Percentiles rank a stretch among this genome's conserved stretches.
These are phyloP conservation scores for Lagodon rhomboides DNA, from an alignment of 2,797 vertebrate species.

Conservation along the genomic window DNA sequence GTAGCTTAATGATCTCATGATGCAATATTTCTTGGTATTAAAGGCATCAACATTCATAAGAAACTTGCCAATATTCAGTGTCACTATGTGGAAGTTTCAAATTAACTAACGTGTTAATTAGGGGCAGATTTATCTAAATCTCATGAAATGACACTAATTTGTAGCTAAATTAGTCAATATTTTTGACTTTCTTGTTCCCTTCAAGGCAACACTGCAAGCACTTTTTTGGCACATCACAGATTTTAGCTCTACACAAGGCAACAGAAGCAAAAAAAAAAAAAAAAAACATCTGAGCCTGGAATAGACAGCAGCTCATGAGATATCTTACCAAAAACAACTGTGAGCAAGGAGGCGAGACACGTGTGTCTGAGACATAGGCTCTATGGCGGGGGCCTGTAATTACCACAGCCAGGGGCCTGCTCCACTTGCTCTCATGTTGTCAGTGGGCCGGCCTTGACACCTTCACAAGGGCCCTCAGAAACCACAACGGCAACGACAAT, in stretches of 20 bases:
- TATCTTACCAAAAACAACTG: constrained; percentile 22
- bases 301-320: constrained; percentile 4
- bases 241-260: constrained; percentile 16
- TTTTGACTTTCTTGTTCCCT: neutral
- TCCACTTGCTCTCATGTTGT: constrained; percentile 26
- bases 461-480: constrained; percentile 45
- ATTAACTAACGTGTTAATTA: constrained; percentile 25
- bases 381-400: constrained; percentile 44
- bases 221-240: neutral
- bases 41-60: neutral
- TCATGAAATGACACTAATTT: neutral
- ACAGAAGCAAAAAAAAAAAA: constrained; percentile 27
- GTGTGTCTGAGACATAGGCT: constrained; percentile 6
- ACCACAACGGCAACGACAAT: constrained; percentile 39
- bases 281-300: constrained; percentile 12
- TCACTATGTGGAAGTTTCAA: neutral
- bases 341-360: constrained; percentile 10
- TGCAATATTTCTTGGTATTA: constrained; percentile 2
- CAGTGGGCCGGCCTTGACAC: constrained; percentile 33
- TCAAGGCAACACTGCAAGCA: neutral
- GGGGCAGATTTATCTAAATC: neutral
- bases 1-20: constrained; percentile 7
- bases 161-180: neutral
- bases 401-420: constrained; percentile 46
- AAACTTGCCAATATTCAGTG: neutral